Conservation (phyloP, 2,113 vertebrate species). For the Chunga burmeisteri region DNA sequence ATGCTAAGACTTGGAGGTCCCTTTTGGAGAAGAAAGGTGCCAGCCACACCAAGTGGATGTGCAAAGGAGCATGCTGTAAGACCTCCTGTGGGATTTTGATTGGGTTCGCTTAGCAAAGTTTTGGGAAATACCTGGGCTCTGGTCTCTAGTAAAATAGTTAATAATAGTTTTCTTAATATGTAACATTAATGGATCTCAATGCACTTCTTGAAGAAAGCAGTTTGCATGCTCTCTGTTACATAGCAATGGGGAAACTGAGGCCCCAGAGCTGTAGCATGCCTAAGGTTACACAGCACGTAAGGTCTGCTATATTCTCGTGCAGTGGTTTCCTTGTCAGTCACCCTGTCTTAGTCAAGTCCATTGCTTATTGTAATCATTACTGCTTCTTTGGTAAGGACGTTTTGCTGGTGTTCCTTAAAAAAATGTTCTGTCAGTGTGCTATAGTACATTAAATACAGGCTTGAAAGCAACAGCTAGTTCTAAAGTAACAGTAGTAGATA, state of each 20-base stretch:
- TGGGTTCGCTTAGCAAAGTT: background rate
- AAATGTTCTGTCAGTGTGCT: background rate
- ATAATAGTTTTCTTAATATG: background rate
- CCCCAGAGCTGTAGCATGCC: background rate
- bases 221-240: background rate
- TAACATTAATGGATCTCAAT: background rate
- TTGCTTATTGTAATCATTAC: background rate
- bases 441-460: background rate
- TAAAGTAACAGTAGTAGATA: background rate
- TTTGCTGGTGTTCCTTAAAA: background rate
- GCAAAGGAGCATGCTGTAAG: accelerated
- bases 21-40: background rate
- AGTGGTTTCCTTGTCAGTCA: background rate
- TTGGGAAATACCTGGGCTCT: background rate
- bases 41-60: background rate
- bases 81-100: background rate
- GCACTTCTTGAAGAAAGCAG: background rate
- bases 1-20: background rate
- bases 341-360: background rate
- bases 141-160: background rate
- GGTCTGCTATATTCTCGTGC: background rate
- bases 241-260: background rate
- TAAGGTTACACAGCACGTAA: background rate
- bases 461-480: background rate
- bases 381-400: background rate